These are phyloP conservation scores for Cyprinus carpio DNA, from an alignment of 2,113 vertebrate species.

Conservation along the genomic window DNA sequence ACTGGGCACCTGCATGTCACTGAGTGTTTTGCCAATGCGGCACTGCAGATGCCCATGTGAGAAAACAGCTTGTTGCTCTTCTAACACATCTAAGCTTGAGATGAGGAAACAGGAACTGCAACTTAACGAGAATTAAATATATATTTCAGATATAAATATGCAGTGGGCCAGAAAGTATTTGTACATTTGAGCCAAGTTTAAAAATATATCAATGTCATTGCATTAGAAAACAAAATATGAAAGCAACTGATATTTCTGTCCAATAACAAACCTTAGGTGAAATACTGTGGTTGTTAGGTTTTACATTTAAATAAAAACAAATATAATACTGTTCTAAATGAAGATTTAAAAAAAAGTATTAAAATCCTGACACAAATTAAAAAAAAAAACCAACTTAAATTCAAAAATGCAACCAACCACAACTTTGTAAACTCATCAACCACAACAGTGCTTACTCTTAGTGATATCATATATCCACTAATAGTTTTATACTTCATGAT, in stretches of 20 bases:
- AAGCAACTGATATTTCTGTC: neutral
- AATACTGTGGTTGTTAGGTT: neutral
- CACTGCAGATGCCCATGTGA: slow-evolving; percentile 56
- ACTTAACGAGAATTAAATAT: neutral
- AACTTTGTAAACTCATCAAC: no score
- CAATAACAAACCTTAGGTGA: neutral
- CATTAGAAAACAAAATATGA: neutral
- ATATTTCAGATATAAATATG: neutral
- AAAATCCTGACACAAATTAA: no score
- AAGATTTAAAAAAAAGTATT: neutral
- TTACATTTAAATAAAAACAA: no score
- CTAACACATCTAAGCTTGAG: neutral
- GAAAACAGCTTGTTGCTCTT: slow-evolving; percentile 27
- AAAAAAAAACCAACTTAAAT: neutral
- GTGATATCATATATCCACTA: no score
- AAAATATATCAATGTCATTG: neutral
- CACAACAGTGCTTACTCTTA: no score
- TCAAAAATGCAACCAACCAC: neutral
- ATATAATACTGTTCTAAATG: neutral
- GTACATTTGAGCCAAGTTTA: neutral
- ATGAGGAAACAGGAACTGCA: slow-evolving; percentile 44
- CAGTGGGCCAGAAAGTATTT: neutral
- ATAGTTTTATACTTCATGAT: no score
- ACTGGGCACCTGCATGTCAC: slow-evolving; percentile 66
- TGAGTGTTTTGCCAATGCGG: slow-evolving; percentile 53